These are phyloP conservation scores for Tyto alba DNA, from an alignment of 2,113 vertebrate genomes.

Conservation along the genomic window DNA sequence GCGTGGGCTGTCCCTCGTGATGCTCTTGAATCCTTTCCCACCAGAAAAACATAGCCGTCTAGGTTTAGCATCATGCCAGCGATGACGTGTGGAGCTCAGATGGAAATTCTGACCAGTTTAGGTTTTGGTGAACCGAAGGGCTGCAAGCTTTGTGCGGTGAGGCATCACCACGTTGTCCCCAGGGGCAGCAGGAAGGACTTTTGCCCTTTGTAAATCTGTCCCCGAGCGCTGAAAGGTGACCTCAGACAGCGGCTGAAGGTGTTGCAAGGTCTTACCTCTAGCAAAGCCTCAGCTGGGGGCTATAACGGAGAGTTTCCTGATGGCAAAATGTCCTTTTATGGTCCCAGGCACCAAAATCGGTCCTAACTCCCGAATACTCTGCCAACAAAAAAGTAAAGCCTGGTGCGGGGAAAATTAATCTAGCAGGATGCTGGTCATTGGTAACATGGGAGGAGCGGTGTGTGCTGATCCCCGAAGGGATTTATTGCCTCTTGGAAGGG, in stretches of 20 bases:
- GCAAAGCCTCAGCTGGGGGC: background rate
- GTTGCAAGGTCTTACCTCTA: background rate
- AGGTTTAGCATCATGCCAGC: background rate
- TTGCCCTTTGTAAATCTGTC: background rate
- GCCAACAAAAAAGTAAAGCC: background rate
- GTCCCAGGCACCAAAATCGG: background rate
- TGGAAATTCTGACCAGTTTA: background rate
- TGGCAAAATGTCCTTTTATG: background rate
- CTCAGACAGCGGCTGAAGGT: too few relatives aligned
- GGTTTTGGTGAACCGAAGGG: background rate
- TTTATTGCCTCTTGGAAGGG: slow-evolving; percentile 9
- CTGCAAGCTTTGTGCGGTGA: background rate
- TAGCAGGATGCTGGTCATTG: background rate
- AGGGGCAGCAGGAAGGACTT: background rate
- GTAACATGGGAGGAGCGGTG: background rate
- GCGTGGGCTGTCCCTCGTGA: background rate
- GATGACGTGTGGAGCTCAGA: fast-evolving
- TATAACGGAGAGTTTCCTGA: background rate
- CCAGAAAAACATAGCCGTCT: background rate
- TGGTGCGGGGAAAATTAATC: background rate
- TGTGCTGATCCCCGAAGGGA: background rate
- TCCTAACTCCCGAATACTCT: background rate
- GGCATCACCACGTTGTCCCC: fast-evolving
- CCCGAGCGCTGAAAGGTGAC: background rate
- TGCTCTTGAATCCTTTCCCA: background rate